A percentile compares a stretch with the other conserved stretches of the same genome.
phyloP scores from a whole-genome alignment of 2,113 vertebrate species.

The Osmerus eperlanus region DNA sequence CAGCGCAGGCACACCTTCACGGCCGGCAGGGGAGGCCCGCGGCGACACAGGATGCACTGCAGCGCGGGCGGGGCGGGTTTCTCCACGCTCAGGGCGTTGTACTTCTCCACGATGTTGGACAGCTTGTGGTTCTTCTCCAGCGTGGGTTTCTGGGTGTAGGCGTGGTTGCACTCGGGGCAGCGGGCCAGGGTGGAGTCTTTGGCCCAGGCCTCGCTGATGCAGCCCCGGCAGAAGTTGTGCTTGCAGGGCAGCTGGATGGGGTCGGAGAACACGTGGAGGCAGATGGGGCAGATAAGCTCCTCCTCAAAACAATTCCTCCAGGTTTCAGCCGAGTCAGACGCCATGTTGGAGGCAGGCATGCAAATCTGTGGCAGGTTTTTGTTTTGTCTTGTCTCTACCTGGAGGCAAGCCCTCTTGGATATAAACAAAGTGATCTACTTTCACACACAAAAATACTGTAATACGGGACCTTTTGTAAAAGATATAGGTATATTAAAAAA shows the following conservation, averaged over 20 bases:
- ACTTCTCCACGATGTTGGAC: conserved; percentile 99
- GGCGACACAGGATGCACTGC: conserved; percentile 94
- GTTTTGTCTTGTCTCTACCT: too few relatives aligned
- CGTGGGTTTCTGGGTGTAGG: conserved; percentile 95
- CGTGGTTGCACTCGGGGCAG: conserved; percentile 98
- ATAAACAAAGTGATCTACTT: too few relatives aligned
- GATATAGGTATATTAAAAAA: too few relatives aligned
- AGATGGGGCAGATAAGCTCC: conserved; percentile 99
- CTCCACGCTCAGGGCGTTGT: conserved; percentile 82
- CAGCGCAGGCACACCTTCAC: conserved; percentile 97
- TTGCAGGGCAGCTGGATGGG: conserved; percentile 98
- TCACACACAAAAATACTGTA: too few relatives aligned
- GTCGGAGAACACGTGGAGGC: conserved; percentile 97
- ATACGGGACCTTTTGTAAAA: too few relatives aligned
- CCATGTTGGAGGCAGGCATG: conserved; percentile 58
- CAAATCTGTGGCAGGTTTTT: conserved; percentile 13
- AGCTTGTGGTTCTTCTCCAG: conserved; percentile 99
- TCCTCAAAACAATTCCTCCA: conserved; percentile 99
- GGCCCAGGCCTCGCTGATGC: conserved; percentile 98
- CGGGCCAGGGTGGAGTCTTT: conserved; percentile 92
- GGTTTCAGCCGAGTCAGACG: conserved; percentile 89
- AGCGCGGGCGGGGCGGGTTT: conserved; percentile 67
- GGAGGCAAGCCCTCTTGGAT: too few relatives aligned
- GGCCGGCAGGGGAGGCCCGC: conserved; percentile 91
- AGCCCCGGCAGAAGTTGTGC: conserved; percentile 98